These are phyloP conservation scores for Bombus difficillimus DNA, from an alignment of 1,140 invertebrate genomes.

Conservation along the genomic window DNA sequence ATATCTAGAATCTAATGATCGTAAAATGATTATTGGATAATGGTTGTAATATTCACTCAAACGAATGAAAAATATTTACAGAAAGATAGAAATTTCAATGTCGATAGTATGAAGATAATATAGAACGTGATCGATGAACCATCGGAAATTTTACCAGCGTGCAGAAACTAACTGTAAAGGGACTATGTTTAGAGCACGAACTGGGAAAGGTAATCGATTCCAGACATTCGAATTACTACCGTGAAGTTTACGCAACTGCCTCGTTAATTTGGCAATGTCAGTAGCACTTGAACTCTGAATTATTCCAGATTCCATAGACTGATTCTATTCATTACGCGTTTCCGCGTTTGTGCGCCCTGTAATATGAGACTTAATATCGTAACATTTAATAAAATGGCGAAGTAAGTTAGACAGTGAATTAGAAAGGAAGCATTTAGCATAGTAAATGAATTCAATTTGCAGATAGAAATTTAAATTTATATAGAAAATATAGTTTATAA, in stretches of 20 bases:
- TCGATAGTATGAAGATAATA: too few relatives aligned
- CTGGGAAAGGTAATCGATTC: slow-evolving; percentile 57
- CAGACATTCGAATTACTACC: slow-evolving; percentile 57
- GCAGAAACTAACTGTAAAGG: neutral
- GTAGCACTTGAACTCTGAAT: slow-evolving; percentile 57
- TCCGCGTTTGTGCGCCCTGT: neutral
- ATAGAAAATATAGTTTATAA: too few relatives aligned
- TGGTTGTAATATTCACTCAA: too few relatives aligned
- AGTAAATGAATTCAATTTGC: neutral
- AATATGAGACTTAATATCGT: neutral
- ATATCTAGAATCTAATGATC: too few relatives aligned
- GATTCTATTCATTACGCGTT: slow-evolving; percentile 22
- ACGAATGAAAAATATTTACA: too few relatives aligned
- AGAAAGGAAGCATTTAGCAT: slow-evolving; percentile 38
- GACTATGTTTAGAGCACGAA: slow-evolving; percentile 8
- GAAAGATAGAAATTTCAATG: too few relatives aligned
- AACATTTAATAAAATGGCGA: neutral
- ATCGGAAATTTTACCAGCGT: neutral
- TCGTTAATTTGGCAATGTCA: slow-evolving; percentile 60
- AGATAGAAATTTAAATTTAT: too few relatives aligned
- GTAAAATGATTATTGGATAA: too few relatives aligned
- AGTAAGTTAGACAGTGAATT: neutral
- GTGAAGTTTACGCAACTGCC: slow-evolving; percentile 58
- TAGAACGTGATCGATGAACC: neutral
- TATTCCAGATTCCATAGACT: slow-evolving; percentile 47